Base-by-base conservation (phyloP, 2,888 invertebrate genomes). In the Synanthedon tipuliformis region DNA sequence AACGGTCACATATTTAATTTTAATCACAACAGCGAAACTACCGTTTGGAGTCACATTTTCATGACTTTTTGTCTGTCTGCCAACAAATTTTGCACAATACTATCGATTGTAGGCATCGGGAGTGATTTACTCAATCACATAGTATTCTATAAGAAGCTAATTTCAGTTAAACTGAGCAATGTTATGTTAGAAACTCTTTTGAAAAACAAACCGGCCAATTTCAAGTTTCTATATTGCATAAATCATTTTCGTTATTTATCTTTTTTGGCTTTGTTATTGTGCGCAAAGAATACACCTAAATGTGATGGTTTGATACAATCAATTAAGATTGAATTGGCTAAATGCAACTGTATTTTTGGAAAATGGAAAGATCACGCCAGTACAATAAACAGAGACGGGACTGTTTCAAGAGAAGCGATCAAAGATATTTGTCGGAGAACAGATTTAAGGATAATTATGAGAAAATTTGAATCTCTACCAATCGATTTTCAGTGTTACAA, bases 31-130 rank as follows among this genome's bases (percentile, higher is more conserved):
- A 67, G 63, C 52, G 85, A 85, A 66, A 65, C 71, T 55, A 55
- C 73, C 3, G 63, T 86, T 54, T 88, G 87, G 88, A 66, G 61
- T 3, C 82, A 87, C 58, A 63, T 83, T 54, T 88, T 87, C 60
- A 68, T 71, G 4, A 82, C 85, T n/a, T 73, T 81, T 40, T 84
- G 82, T 61, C 60, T 87, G 15, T 85, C 88, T 15, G 87, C 87
- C 0, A 88, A 88, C 61, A 88, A 86, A 63, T 81, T 88, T 55
- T 88, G 88, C 52, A 83, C 87, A 8, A 83, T 85, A 51, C 59
- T 86, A 52, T 73, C 83, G 7, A 58, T 87, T 51, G 53, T 80
- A n/a, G 81, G 79, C 55, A 62, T 75, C 52, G 70, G 71, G 40
- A 61, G 60, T 15, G 75, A 81, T 48, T 80, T 81, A 68, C 56